Evolutionary conservation across 2,797 vertebrate genomes (phyloP), one percentile per base, ranked within the genome.

Genomic region (Mallotus villosus): DNA sequence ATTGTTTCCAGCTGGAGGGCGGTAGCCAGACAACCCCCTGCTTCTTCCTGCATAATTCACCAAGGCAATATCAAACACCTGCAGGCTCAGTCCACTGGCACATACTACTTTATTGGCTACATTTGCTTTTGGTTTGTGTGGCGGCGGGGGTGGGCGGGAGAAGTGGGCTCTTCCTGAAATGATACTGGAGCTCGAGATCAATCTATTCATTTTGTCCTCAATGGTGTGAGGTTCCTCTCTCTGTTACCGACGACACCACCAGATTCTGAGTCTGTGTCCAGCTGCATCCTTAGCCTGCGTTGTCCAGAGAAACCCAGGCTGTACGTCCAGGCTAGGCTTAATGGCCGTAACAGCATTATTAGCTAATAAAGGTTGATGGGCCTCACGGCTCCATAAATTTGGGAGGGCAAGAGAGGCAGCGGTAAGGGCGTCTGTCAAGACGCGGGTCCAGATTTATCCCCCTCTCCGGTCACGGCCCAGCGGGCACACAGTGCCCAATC

Each of bases 341-440:
- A 90, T 85, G 82, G 83, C 77, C 87, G 84, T 87, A 84, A 87
- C 85, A 76, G 85, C 74, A 82, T 91, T 89, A 91, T 91, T 90
- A 91, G 85, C 86, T 90, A 87, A 91, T 91, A 89, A 90, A 89
- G 75, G 75, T 82, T 90, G 85, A 92, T 88, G 85, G 84, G 75
- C 79, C 86, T 86, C 66, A 2, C 17, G 66, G 81, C 79, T 84
- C 77, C 63, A 81, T 86, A 89, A 84, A 87, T 88, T 82, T 76
- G 72, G 81, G 79, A 78, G 75, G 77, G 80, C 74, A 79, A 78
- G 72, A 55, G 51, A 60, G 67, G 29, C 72, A 68, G 67, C 63
- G 61, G 64, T 46, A 16, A 29, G n/a, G n/a, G 2, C 51, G 19
- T n/a, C 19, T 55, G 51, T n/a, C 19, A n/a, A n/a, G 51, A 55